A percentile compares a stretch with the other conserved stretches of the same genome.
These are phyloP conservation scores for Arctocebus calabarensis DNA, from an alignment of 2,797 vertebrate genomes.

Conservation along the genomic window DNA sequence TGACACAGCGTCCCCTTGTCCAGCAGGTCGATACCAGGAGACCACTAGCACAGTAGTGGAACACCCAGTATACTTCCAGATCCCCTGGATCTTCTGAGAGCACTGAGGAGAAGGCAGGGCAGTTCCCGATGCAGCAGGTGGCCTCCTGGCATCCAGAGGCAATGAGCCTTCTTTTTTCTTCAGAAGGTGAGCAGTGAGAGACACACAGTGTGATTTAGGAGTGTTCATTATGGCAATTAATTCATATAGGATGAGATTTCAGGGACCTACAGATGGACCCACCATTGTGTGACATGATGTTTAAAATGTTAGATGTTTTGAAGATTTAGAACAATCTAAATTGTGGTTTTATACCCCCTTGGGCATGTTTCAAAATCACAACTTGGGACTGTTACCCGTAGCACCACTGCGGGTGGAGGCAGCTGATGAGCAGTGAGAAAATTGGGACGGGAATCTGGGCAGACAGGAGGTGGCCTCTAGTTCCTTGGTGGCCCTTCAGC, in stretches of 20 bases:
- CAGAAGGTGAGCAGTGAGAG: neutral
- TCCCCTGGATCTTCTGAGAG: too few relatives aligned
- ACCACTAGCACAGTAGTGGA: too few relatives aligned
- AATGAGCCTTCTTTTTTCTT: neutral
- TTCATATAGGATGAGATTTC: neutral
- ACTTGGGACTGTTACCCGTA: rapidly evolving
- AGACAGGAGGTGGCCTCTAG: neutral
- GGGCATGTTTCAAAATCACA: neutral
- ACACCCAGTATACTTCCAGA: neutral
- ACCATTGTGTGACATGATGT: rapidly evolving
- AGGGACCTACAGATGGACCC: neutral
- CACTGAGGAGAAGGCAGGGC: too few relatives aligned
- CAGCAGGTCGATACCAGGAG: neutral
- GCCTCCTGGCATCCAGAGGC: neutral
- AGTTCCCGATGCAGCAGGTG: rapidly evolving
- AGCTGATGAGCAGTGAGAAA: rapidly evolving
- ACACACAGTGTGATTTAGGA: neutral
- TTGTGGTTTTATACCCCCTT: neutral
- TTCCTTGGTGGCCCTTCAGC: neutral
- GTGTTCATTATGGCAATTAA: neutral
- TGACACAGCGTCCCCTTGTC: neutral
- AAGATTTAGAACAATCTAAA: too few relatives aligned
- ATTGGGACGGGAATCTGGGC: rapidly evolving
- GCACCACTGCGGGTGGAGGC: neutral
- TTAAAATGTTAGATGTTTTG: neutral